Evolutionary conservation across 2,797 vertebrate species (phyloP).

Genomic region (Rhabdophis nuchalis): DNA sequence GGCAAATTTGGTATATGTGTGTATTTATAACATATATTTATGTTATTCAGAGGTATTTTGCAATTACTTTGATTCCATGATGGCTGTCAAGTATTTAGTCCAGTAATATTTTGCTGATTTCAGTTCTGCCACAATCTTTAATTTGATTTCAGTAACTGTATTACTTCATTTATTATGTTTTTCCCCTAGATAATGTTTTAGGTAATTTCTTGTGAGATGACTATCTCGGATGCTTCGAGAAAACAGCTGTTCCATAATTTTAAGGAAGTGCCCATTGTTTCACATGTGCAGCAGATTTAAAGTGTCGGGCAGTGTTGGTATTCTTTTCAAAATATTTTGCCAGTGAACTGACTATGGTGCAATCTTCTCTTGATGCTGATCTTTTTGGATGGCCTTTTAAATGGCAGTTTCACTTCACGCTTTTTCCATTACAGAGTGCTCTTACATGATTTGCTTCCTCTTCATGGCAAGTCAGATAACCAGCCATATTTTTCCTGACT

Average conservation of each 20-base stretch:
- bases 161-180: background rate
- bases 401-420: background rate
- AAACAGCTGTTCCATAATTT: background rate
- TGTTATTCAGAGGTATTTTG: background rate
- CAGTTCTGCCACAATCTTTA: background rate
- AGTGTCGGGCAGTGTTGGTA: background rate
- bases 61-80: background rate
- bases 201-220: background rate
- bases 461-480: background rate
- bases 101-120: background rate
- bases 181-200: background rate
- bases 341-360: background rate
- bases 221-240: background rate
- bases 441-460: background rate
- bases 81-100: background rate
- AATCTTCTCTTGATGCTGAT: background rate
- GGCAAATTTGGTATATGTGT: background rate
- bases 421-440: background rate
- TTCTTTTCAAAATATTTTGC: background rate
- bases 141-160: background rate
- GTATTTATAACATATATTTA: background rate
- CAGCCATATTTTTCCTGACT: background rate
- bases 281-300: background rate
- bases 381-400: background rate
- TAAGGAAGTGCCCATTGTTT: background rate